Percentiles rank a stretch among this genome's conserved stretches.
phyloP scores from a whole-genome alignment of 2,113 vertebrate genomes.

The Etheostoma cragini region DNA sequence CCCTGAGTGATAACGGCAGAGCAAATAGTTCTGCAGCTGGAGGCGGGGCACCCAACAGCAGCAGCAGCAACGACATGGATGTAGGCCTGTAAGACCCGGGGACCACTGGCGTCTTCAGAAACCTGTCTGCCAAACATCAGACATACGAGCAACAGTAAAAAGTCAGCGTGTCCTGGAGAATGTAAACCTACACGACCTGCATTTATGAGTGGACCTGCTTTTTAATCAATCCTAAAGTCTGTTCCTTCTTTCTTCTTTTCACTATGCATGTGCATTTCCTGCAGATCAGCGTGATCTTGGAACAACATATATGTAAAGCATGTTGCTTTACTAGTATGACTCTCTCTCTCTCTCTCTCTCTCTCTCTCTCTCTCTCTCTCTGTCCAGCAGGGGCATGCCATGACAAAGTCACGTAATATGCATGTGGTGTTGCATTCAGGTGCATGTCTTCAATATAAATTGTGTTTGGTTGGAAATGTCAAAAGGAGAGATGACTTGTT shows the following conservation, averaged over 20 bases:
- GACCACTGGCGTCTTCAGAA: not conserved
- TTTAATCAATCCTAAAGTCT: not conserved
- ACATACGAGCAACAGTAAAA: not conserved
- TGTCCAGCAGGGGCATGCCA: not conserved
- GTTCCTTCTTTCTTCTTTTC: not conserved
- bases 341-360: too few species aligned
- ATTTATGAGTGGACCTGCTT: not conserved
- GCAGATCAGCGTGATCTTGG: not conserved
- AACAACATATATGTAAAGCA: too few species aligned
- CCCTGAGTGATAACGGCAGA: slow-evolving; percentile 22
- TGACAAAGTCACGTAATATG: not conserved
- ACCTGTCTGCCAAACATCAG: not conserved
- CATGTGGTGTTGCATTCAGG: not conserved
- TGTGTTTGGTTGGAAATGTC: not conserved
- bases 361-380: too few species aligned
- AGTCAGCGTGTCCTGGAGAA: not conserved
- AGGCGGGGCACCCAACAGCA: not conserved
- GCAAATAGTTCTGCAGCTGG: slow-evolving; percentile 12
- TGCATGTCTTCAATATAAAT: not conserved
- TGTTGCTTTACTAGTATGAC: not conserved
- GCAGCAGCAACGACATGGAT: too few species aligned
- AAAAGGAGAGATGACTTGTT: too few species aligned
- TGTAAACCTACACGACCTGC: not conserved
- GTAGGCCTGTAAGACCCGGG: too few species aligned
- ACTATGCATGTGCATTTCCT: not conserved